Conservation (phyloP, 1,140 invertebrate genomes). For the Drosophila baimaii region DNA sequence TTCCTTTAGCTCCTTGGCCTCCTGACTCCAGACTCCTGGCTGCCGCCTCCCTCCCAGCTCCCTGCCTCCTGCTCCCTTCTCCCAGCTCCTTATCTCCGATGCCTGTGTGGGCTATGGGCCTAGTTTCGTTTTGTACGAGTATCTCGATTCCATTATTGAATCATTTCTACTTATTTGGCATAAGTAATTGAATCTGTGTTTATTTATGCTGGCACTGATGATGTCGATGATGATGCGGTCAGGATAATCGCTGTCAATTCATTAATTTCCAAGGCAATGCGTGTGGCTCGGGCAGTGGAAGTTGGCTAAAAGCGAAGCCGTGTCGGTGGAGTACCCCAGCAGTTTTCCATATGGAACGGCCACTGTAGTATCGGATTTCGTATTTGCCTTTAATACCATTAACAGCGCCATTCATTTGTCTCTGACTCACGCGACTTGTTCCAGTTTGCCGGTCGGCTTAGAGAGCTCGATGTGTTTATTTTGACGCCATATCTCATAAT, state of each 20-base stretch:
- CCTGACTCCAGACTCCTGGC: slow-evolving; percentile 8
- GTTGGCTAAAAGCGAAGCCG: not conserved
- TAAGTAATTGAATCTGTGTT: slow-evolving; percentile 81
- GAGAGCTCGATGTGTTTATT: slow-evolving; percentile 65
- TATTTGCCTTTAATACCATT: slow-evolving; percentile 80
- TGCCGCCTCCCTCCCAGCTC: not conserved
- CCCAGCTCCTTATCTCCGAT: slow-evolving; percentile 54
- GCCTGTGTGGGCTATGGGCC: slow-evolving; percentile 42
- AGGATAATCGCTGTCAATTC: slow-evolving; percentile 75
- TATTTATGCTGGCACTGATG: slow-evolving; percentile 70
- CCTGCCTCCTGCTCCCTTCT: not conserved
- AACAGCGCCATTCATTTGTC: slow-evolving; percentile 70
- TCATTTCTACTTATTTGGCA: slow-evolving; percentile 81
- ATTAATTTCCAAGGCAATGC: slow-evolving; percentile 68
- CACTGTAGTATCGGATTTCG: slow-evolving; percentile 44
- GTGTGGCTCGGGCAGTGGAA: slow-evolving; percentile 27
- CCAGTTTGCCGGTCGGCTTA: slow-evolving; percentile 45
- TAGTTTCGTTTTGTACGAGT: slow-evolving; percentile 58
- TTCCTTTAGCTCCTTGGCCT: slow-evolving; percentile 26
- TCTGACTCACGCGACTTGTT: slow-evolving; percentile 62
- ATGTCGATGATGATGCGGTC: slow-evolving; percentile 67
- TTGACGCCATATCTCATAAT: slow-evolving; percentile 80
- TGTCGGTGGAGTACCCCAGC: no score
- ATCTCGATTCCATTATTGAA: slow-evolving; percentile 70
- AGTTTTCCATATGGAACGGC: not conserved